Percentiles rank a stretch among this genome's conserved stretches.
Evolutionary conservation across 2,888 invertebrate species (phyloP).

Genomic region (Drosophila emarginata): DNA sequence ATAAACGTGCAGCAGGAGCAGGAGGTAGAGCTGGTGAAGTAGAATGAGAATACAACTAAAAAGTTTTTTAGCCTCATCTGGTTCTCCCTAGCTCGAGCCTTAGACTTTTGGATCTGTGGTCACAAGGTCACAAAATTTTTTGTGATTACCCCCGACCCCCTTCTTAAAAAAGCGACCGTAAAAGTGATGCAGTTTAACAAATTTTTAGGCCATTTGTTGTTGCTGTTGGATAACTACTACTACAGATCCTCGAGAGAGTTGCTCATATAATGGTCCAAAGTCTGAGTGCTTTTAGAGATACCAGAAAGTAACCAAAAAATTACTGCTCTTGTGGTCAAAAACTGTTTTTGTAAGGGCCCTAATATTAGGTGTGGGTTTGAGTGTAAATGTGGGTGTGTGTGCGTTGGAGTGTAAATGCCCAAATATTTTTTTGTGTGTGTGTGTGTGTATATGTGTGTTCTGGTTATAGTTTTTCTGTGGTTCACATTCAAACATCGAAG

Average conservation of each 20-base stretch:
- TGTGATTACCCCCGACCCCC: slow-evolving; percentile 35
- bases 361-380: slow-evolving; percentile 12
- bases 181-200: slow-evolving; percentile 53
- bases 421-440: slow-evolving; percentile 54
- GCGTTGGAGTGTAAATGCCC: slow-evolving; percentile 65
- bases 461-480: slow-evolving; percentile 39
- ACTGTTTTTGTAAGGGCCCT: slow-evolving; percentile 45
- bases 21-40: background rate
- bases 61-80: slow-evolving; percentile 8
- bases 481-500: slow-evolving; percentile 57
- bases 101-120: slow-evolving; percentile 23
- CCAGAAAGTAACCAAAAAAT: slow-evolving; percentile 73
- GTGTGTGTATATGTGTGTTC: slow-evolving; percentile 57
- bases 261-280: slow-evolving; percentile 35
- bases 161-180: background rate
- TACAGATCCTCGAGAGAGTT: slow-evolving; percentile 26
- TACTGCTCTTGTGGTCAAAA: slow-evolving; percentile 70
- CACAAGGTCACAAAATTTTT: slow-evolving; percentile 59
- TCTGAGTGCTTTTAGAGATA: slow-evolving; percentile 64
- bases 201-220: slow-evolving; percentile 10
- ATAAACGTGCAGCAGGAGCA: background rate
- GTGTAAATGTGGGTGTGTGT: slow-evolving; percentile 29
- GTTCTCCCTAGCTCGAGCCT: background rate
- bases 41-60: background rate
- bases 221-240: background rate